Conservation (phyloP, 1,140 invertebrate genomes). For the Nasonia vitripennis region DNA sequence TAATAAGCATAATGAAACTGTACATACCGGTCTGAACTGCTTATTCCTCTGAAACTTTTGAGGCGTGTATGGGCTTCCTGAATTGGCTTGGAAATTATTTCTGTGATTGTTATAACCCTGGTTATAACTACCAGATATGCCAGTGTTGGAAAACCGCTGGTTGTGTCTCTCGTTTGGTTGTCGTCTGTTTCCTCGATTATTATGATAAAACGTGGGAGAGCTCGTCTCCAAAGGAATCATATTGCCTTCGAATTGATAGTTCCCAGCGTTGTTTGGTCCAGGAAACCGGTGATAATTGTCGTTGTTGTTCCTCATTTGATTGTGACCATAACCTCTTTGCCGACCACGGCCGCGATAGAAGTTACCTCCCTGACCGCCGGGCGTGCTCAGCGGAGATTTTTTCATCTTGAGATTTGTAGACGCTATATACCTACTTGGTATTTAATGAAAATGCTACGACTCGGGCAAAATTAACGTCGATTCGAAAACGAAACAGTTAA, state of each 20-base stretch:
- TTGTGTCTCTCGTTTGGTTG: background rate
- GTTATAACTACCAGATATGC: background rate
- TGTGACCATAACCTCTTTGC: constrained; percentile 29
- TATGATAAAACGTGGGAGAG: constrained; percentile 11
- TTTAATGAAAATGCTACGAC: too few relatives aligned
- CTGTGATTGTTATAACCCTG: background rate
- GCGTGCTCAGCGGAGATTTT: constrained; percentile 27
- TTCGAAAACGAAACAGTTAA: too few relatives aligned
- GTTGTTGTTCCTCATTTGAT: constrained; percentile 11
- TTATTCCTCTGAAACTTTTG: constrained; percentile 21
- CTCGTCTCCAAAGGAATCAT: constrained; percentile 28
- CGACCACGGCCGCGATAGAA: constrained; percentile 6
- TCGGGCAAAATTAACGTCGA: too few relatives aligned
- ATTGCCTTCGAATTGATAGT: background rate
- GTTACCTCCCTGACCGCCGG: background rate
- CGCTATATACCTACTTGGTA: too few relatives aligned
- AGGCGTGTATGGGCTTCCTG: background rate
- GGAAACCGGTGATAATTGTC: constrained; percentile 3
- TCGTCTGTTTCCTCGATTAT: background rate
- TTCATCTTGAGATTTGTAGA: constrained; percentile 18
- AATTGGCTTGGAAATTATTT: constrained; percentile 28
- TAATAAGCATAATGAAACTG: background rate
- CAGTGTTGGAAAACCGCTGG: background rate
- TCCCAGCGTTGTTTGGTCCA: background rate
- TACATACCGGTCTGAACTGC: background rate